phyloP scores from a whole-genome alignment of 2,888 invertebrate genomes.

The Rhaphigaster nebulosa region DNA sequence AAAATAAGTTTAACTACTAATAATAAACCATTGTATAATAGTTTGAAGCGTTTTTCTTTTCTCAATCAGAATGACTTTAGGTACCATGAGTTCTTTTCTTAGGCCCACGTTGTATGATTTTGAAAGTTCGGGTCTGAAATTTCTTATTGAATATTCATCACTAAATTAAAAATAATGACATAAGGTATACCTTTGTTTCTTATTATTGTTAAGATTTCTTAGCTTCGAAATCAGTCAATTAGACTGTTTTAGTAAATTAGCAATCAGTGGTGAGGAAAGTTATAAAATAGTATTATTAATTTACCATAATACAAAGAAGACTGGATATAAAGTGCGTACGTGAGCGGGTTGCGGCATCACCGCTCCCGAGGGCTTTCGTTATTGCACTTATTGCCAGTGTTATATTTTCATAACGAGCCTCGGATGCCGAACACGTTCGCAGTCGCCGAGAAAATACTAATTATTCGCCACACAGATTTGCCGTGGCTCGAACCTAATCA shows the following conservation, averaged over 20 bases:
- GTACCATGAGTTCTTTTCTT: no score
- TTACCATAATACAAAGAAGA: constrained; percentile 31
- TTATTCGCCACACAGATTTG: constrained; percentile 38
- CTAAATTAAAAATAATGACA: not conserved
- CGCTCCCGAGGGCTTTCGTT: not conserved
- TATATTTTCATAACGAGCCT: constrained; percentile 36
- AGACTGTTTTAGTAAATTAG: not conserved
- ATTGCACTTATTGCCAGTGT: constrained; percentile 18
- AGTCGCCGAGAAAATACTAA: constrained; percentile 32
- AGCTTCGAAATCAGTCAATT: not conserved
- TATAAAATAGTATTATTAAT: constrained; percentile 5
- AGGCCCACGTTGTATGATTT: no score
- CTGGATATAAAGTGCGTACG: constrained; percentile 11
- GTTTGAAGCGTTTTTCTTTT: no score
- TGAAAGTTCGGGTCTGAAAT: not conserved
- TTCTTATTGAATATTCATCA: not conserved
- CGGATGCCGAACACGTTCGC: constrained; percentile 44
- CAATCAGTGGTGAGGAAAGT: not conserved
- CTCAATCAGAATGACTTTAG: no score
- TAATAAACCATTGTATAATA: no score
- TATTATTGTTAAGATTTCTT: not conserved
- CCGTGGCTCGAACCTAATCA: constrained; percentile 21
- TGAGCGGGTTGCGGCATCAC: not conserved
- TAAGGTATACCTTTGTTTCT: not conserved
- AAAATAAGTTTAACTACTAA: no score